Evolutionary conservation across 2,797 vertebrate genomes (phyloP), one percentile per base, ranked within the genome.

Genomic region (Danio albolineatus): DNA sequence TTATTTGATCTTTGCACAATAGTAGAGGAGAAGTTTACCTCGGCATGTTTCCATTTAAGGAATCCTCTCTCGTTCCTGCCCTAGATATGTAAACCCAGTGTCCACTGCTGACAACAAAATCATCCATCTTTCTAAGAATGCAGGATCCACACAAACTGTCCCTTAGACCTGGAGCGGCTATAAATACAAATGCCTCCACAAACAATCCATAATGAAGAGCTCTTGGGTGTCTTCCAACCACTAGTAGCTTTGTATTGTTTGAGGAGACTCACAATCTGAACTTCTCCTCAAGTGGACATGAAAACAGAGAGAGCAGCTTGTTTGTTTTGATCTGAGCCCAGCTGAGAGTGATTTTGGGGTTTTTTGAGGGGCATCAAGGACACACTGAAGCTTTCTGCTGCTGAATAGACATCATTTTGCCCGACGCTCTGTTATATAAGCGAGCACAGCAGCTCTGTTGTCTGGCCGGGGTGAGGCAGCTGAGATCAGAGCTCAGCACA

Each of bases 41-140:
- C 65, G 46, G 28, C 59, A 38, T 41, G 64, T 83, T 80, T 53
- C 85, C 81, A 76, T 87, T 77, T 85, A 86, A 70, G 86, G 83
- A n/a, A 51, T 59, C 39, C 48, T 53, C 46, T 17, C n/a, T 28
- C 49, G 10, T 6, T 36, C 60, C 36, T 70, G 82, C 62, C 76
- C 76, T 71, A 62, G 74, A 70, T 48, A 57, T 77, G 70, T 86
- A 85, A 86, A 83, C 84, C 69, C 48, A 70, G 66, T 48, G 73
- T 84, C 60, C 62, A 49, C 28, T 17, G 28, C 59, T 76, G 69
- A 70, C 49, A 28, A 19, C 69, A 54, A 59, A 53, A 14, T 82
- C 73, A 79, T 78, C 59, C 61, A 82, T 85, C 81, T 82, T 73
- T 49, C 44, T 13, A 62, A 44, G 64, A 74, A 48, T 82, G 46